phyloP scores from a whole-genome alignment of 2,888 invertebrate genomes.

The Lochmaea crataegi region DNA sequence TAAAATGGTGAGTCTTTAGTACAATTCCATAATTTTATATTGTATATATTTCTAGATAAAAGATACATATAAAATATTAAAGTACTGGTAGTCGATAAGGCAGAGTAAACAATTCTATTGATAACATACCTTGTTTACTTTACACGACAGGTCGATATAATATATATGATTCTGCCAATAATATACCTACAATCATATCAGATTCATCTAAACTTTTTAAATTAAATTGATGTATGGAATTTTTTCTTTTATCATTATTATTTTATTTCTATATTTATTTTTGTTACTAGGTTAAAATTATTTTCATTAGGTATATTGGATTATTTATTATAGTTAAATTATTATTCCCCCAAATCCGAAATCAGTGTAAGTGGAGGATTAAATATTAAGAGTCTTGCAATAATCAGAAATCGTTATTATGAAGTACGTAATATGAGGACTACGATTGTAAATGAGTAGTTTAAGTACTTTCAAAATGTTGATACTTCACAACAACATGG shows the following conservation, averaged over 20 bases:
- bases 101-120: conserved; percentile 48
- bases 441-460: conserved; percentile 35
- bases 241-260: conserved; percentile 1
- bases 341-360: background rate
- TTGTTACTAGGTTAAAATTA: background rate
- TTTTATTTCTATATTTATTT: background rate
- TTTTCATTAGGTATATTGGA: background rate
- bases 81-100: conserved; percentile 50
- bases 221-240: conserved; percentile 29
- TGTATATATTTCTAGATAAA: conserved; percentile 11
- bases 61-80: conserved; percentile 13
- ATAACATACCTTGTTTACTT: conserved; percentile 44
- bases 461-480: conserved; percentile 24
- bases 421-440: conserved; percentile 48
- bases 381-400: conserved; percentile 46
- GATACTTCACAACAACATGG: background rate
- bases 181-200: conserved; percentile 44
- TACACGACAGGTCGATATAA: conserved; percentile 46
- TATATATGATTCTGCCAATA: conserved; percentile 34
- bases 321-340: background rate
- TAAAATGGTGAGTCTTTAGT: no score
- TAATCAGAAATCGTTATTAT: conserved; percentile 45
- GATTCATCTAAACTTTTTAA: conserved; percentile 43
- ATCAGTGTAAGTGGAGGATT: conserved; percentile 34
- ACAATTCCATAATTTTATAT: background rate